Evolutionary conservation across 2,797 vertebrate genomes (phyloP).

Genomic region (Chiropotes sagulatus): DNA sequence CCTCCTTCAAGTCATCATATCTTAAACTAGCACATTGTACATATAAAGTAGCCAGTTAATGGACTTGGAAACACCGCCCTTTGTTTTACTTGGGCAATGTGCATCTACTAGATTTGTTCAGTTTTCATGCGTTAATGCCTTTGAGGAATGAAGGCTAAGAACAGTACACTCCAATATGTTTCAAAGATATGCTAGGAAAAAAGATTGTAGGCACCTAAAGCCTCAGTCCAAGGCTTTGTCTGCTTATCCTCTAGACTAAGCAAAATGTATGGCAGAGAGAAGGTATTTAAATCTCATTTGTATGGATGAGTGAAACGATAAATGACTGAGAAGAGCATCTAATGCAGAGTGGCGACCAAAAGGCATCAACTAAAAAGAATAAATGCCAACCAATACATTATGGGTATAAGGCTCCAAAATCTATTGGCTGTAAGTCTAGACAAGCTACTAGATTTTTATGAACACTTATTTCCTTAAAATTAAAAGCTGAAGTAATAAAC

Average conservation of each 20-base stretch:
- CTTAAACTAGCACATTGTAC: slow-evolving; percentile 17
- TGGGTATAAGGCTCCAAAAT: neutral
- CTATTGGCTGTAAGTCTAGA: neutral
- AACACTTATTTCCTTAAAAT: neutral
- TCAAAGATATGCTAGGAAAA: neutral
- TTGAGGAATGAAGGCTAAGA: neutral
- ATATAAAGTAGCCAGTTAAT: neutral
- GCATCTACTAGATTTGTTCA: neutral
- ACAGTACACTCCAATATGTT: neutral
- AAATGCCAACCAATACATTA: neutral
- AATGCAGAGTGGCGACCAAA: neutral
- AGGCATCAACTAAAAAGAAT: neutral
- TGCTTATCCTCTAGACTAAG: neutral
- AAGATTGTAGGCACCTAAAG: neutral
- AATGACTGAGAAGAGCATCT: neutral
- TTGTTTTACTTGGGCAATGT: neutral
- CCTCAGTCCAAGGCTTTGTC: neutral
- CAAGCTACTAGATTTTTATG: neutral
- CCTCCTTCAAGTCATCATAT: neutral
- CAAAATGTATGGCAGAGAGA: neutral
- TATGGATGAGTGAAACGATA: neutral
- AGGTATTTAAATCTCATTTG: neutral
- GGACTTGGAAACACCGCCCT: neutral
- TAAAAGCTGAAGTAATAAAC: neutral
- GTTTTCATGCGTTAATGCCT: neutral